phyloP scores from a whole-genome alignment of 2,113 vertebrate genomes.

The Rhineura floridana region DNA sequence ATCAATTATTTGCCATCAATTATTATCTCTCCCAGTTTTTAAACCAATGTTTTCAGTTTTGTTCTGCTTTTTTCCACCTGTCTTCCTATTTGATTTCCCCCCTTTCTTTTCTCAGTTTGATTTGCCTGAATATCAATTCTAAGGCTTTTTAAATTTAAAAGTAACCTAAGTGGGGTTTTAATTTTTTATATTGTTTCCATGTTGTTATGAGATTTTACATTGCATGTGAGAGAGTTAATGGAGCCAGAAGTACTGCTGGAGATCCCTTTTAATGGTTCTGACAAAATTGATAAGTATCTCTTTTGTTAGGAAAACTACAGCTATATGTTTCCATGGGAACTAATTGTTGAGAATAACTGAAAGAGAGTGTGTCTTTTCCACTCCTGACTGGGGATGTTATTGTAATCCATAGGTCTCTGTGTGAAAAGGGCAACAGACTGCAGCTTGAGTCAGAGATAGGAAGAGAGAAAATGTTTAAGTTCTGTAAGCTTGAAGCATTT shows the following conservation, averaged over 20 bases:
- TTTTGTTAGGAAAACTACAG: neutral
- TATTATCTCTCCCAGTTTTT: neutral
- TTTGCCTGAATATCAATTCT: neutral
- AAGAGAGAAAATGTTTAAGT: too few relatives aligned
- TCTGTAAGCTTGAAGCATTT: too few relatives aligned
- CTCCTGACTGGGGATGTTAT: too few relatives aligned
- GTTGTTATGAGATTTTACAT: too few relatives aligned
- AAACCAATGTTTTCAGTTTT: neutral
- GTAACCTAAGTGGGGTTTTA: too few relatives aligned
- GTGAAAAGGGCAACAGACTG: too few relatives aligned
- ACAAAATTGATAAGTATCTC: neutral
- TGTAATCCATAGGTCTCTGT: too few relatives aligned
- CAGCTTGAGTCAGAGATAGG: too few relatives aligned
- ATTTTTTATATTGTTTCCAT: neutral
- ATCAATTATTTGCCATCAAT: neutral
- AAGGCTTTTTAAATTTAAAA: neutral
- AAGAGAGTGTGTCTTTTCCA: too few relatives aligned
- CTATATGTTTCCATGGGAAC: neutral
- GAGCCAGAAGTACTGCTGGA: neutral
- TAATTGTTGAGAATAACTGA: too few relatives aligned
- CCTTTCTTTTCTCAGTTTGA: neutral
- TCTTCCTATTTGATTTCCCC: too few relatives aligned
- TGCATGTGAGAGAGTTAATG: neutral
- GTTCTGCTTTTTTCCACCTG: neutral
- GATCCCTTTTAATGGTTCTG: neutral